A percentile compares a stretch with the other conserved stretches of the same genome.
These are phyloP conservation scores for Bimastos eiseni DNA, from an alignment of 2,888 invertebrate genomes.

Conservation along the genomic window DNA sequence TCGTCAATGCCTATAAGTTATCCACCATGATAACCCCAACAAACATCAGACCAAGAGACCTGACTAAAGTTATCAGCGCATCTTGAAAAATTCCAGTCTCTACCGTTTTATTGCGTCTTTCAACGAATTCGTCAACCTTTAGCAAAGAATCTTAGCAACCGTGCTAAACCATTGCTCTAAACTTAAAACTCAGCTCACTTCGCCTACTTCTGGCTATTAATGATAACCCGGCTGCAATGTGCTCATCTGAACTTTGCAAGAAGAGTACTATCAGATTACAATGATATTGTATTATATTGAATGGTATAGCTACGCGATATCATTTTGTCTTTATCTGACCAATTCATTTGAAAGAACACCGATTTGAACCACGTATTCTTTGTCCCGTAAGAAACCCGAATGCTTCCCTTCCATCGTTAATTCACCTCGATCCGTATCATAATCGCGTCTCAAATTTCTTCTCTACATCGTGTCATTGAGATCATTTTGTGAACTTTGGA, in stretches of 20 bases:
- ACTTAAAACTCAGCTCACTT: too few relatives aligned
- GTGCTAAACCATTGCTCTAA: too few relatives aligned
- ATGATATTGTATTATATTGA: too few relatives aligned
- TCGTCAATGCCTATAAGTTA: constrained; percentile 26
- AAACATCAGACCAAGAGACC: neutral
- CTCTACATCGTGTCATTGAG: neutral
- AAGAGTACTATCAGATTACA: too few relatives aligned
- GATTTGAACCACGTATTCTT: neutral
- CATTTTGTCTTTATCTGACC: neutral
- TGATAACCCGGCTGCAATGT: too few relatives aligned
- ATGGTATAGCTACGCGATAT: neutral
- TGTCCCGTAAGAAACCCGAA: neutral
- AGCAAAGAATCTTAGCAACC: too few relatives aligned
- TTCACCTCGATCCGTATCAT: neutral
- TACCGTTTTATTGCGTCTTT: too few relatives aligned
- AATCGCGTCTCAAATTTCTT: neutral
- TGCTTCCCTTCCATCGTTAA: neutral
- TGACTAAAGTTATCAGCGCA: too few relatives aligned
- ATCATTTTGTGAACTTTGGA: neutral
- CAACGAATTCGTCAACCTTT: too few relatives aligned
- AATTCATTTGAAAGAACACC: neutral
- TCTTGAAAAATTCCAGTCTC: too few relatives aligned
- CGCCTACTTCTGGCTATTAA: too few relatives aligned
- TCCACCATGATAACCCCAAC: constrained; percentile 24
- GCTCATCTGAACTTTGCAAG: too few relatives aligned